Conservation (phyloP, 2,888 invertebrate genomes). For the Netelia melanura region DNA sequence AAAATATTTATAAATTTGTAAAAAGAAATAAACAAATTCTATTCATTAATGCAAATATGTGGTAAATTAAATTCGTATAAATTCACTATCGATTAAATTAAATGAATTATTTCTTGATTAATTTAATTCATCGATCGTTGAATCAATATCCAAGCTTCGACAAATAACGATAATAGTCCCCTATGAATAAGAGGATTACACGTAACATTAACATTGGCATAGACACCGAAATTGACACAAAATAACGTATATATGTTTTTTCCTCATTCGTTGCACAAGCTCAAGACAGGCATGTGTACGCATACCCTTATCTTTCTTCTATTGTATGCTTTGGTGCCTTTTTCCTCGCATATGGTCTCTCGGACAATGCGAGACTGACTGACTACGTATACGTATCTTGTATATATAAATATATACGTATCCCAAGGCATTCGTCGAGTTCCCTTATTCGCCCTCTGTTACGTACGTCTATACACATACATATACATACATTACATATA, state of each 20-base stretch:
- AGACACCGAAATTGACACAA: conserved; percentile 11
- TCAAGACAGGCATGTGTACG: not conserved
- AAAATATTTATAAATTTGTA: no score
- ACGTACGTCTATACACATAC: not conserved
- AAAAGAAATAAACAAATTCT: no score
- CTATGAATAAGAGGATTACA: not conserved
- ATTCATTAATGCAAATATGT: no score
- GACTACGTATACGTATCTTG: conserved; percentile 33
- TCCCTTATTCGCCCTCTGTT: conserved; percentile 56
- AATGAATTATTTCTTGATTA: not conserved
- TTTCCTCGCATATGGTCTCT: conserved; percentile 50
- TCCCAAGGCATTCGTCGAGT: conserved; percentile 24
- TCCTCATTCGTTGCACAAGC: conserved; percentile 4
- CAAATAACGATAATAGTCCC: not conserved
- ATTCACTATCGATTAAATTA: not conserved
- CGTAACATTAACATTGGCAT: not conserved
- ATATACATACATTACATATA: no score
- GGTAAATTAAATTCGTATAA: no score
- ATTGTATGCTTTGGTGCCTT: conserved; percentile 31
- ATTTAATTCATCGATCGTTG: conserved; percentile 6
- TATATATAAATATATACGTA: not conserved
- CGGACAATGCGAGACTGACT: conserved; percentile 41
- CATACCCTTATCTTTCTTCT: conserved; percentile 16
- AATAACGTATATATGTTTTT: not conserved
- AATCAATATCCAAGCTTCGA: not conserved